These are phyloP conservation scores for Hucho hucho DNA, from an alignment of 2,113 vertebrate genomes.

Conservation along the genomic window DNA sequence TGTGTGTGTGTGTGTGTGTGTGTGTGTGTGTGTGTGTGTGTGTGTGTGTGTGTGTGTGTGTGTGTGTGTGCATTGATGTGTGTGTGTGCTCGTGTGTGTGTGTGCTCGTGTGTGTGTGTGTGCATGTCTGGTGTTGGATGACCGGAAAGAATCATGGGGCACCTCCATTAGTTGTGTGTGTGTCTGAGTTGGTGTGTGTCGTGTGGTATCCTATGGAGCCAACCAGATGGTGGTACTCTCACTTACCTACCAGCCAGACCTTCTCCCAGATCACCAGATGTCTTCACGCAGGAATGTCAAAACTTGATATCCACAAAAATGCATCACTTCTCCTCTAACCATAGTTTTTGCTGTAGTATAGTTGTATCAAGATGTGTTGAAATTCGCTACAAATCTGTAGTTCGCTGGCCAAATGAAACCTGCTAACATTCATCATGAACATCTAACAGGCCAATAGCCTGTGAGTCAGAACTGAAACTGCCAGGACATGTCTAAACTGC, in stretches of 20 bases:
- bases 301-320: slow-evolving; percentile 49
- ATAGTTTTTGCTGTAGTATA: slow-evolving; percentile 40
- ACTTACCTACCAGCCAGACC: slow-evolving; percentile 48
- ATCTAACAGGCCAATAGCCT: neutral
- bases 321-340: slow-evolving; percentile 37
- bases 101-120: slow-evolving; percentile 9
- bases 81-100: neutral
- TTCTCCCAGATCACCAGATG: slow-evolving; percentile 57
- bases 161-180: slow-evolving; percentile 19
- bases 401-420: neutral
- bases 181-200: slow-evolving; percentile 27
- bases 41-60: slow-evolving; percentile 3
- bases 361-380: neutral
- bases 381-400: too few species aligned
- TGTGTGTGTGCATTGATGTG: slow-evolving; percentile 3
- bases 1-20: slow-evolving; percentile 6
- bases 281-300: slow-evolving; percentile 45
- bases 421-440: neutral
- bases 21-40: neutral
- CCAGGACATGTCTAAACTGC: neutral
- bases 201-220: slow-evolving; percentile 40
- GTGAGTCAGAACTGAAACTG: too few species aligned
- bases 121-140: slow-evolving; percentile 16
- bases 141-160: slow-evolving; percentile 19
- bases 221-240: slow-evolving; percentile 40